Base-by-base conservation (phyloP, 2,797 vertebrate genomes). In the Siniperca undulata region DNA sequence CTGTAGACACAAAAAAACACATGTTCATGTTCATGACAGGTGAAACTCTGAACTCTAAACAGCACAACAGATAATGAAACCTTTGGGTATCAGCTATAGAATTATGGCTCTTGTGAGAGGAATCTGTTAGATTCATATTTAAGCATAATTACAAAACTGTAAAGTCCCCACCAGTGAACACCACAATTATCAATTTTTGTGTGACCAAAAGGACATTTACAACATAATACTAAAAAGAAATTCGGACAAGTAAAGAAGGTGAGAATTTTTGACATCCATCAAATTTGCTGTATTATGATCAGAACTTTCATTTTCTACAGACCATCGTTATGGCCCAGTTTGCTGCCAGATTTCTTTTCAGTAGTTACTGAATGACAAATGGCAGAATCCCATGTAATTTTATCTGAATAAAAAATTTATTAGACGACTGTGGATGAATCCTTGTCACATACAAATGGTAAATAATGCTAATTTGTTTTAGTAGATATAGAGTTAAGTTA, bases 1-100 rank as follows among this genome's bases (percentile, higher is more conserved):
- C 97, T 99, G 89, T 69, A 38, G 56, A 81, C 30, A 65, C 11
- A 70, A 34, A 70, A 70, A 59, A 70, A 48, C 34, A 55, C 53
- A 59, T 3, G 13, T 2, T 76, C 53, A 59, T 3, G 10, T 2
- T 76, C 13, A 52, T 4, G 1, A 44, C 24, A 73, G 7, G 64
- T 67, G 9, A 68, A 56, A 38, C 36, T 22, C 48, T 19, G 30
- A 53, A 20, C 42, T 12, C 8, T 36, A 2, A 50, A 27, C 17
- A 48, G 44, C 44, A 17, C 44, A 5, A 7, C n/a, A 52, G 5
- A 70, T 11, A 2, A 19, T 7, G 1, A 38, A 27, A 66, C 68
- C 22, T 40, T 7, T 9, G 4, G 12, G 6, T 16, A 48, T n/a
- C 14, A 22, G 22, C 34, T 52, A 6, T 10, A n/a, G 48, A 62